A percentile compares a stretch with the other conserved stretches of the same genome.
Conservation (phyloP, 2,888 invertebrate species). For the Tromatobia lineatoria region DNA sequence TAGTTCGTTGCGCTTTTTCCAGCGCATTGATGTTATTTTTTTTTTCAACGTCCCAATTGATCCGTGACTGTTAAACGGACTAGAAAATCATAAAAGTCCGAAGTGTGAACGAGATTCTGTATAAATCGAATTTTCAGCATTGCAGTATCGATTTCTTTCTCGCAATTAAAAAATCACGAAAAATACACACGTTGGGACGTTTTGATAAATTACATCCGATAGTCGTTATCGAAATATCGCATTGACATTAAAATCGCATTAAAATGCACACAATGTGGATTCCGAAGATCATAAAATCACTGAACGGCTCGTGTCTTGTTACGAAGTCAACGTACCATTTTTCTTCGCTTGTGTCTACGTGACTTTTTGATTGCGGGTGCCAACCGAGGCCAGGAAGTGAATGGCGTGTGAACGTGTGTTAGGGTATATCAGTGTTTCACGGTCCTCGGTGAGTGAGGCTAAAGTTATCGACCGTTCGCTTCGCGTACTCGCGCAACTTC, state of each 20-base stretch:
- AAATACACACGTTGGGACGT: not conserved
- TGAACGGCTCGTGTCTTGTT: conserved; percentile 9
- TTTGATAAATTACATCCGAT: conserved; percentile 4
- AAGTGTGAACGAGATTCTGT: not conserved
- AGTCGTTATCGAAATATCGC: not conserved
- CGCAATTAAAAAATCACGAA: conserved; percentile 18
- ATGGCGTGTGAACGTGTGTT: conserved; percentile 71
- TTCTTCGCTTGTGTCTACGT: conserved; percentile 57
- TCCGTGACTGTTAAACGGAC: not conserved
- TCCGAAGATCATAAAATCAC: not conserved
- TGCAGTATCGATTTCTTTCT: conserved; percentile 3
- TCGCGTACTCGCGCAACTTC: conserved; percentile 17
- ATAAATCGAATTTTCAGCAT: not conserved
- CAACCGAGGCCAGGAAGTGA: conserved; percentile 79
- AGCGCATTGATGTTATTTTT: conserved; percentile 19
- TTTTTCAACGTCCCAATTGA: not conserved
- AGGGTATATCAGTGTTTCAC: conserved; percentile 34
- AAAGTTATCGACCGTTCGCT: conserved; percentile 77
- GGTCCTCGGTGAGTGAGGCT: conserved; percentile 70
- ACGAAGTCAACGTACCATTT: conserved; percentile 25
- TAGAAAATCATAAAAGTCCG: not conserved
- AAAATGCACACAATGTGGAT: conserved; percentile 7
- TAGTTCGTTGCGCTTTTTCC: conserved; percentile 54
- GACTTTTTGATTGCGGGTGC: conserved; percentile 59
- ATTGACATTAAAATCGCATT: conserved; percentile 4